Conservation (phyloP, 1,140 invertebrate species). For the Scaptomyza hsui region DNA sequence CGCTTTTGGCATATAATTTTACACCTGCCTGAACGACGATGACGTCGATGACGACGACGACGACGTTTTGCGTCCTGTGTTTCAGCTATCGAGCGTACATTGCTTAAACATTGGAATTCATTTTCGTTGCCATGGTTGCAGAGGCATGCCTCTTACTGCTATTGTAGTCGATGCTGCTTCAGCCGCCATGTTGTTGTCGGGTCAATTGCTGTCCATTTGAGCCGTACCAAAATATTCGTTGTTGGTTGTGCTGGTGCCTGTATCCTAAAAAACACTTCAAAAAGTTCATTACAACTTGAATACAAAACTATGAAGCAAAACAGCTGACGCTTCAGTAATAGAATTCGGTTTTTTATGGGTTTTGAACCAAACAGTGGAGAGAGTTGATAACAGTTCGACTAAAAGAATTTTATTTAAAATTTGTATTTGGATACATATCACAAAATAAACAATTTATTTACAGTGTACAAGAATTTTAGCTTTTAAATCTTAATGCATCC, state of each 20-base stretch:
- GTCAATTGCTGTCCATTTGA: constrained; percentile 61
- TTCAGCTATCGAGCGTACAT: background rate
- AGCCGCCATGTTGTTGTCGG: constrained; percentile 26
- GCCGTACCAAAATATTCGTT: constrained; percentile 35
- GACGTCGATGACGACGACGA: background rate
- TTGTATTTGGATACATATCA: no score
- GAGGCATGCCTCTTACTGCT: constrained; percentile 4
- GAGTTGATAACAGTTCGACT: no score
- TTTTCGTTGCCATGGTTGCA: constrained; percentile 20
- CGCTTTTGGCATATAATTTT: constrained; percentile 70
- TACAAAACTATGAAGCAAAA: constrained; percentile 2
- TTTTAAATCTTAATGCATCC: background rate
- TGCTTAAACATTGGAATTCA: constrained; percentile 45
- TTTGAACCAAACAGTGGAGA: no score
- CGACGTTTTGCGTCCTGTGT: constrained; percentile 1
- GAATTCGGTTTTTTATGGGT: no score
- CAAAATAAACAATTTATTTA: no score
- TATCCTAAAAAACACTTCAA: constrained; percentile 21
- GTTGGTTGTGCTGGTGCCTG: constrained; percentile 15
- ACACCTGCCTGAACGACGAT: constrained; percentile 60
- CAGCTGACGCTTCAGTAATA: no score
- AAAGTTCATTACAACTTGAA: constrained; percentile 17
- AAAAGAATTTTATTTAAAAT: no score
- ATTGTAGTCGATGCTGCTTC: constrained; percentile 11
- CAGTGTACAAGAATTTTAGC: constrained; percentile 1